Evolutionary conservation across 2,113 vertebrate species (phyloP), one percentile per base, ranked within the genome.

Genomic region (Melospiza melodia): DNA sequence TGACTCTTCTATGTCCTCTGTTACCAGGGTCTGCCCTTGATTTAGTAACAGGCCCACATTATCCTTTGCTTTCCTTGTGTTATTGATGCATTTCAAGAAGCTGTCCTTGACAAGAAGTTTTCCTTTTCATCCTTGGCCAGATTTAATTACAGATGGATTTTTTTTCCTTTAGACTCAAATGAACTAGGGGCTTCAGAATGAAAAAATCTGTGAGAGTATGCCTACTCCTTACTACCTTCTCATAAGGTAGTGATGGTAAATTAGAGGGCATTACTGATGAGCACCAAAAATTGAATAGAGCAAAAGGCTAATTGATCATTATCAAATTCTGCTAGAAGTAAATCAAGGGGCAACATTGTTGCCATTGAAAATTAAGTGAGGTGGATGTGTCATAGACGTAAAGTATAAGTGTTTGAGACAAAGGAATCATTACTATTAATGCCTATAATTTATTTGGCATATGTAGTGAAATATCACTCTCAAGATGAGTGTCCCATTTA

Each of bases 241-340:
- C 28, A 52, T 78, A 78, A 95, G 35, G 22, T 59, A 77, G 57
- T 90, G 27, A 35, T 71, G 57, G 82, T 57, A 92, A 90, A 88
- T 96, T 92, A 84, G 52, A 90, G 52, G 76, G 22, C 22, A 84
- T 74, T 61, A 86, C 43, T 37, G 35, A 91, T 71, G 48, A 90
- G 20, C 48, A 88, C 43, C 63, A 90, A 96, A 93, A 93, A 90
- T 74, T 95, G 91, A 77, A 84, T 84, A 71, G 68, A 84, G 48
- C 35, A 94, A 33, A 88, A 85, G 35, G 33, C 73, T 95, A 93
- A 95, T 93, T 80, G 90, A 81, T 24, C 83, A 90, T 86, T 86
- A 90, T 90, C 71, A 95, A 95, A 90, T 88, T 96, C 57, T 93
- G 27, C 87, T 95, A 80, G 93, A 95, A 91, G 75, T 94, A 94